Conservation (phyloP, 2,113 vertebrate genomes). For the Elgaria multicarinata region DNA sequence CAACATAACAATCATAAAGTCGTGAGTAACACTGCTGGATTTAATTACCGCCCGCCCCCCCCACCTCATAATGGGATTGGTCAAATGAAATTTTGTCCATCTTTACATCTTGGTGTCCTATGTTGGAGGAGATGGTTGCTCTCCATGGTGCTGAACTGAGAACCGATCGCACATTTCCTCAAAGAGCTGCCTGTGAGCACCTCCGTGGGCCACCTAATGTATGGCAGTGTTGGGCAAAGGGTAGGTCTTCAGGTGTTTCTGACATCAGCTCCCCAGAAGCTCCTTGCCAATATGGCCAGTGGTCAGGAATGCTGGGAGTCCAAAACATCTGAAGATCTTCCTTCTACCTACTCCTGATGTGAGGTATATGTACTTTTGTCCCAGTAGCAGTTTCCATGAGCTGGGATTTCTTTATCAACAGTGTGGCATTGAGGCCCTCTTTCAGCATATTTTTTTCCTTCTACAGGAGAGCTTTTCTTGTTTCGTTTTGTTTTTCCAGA, state of each 20-base stretch:
- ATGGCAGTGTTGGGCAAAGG: neutral
- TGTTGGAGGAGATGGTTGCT: accelerated
- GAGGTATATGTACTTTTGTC: neutral
- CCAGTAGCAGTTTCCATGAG: neutral
- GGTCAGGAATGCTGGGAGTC: too few species aligned
- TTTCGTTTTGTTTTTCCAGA: too few species aligned
- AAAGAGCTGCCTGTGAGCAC: neutral
- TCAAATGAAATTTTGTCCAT: neutral
- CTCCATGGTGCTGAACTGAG: slow-evolving; percentile 31
- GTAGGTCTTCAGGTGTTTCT: too few species aligned
- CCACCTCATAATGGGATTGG: neutral
- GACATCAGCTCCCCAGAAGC: too few species aligned
- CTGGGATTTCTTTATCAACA: neutral
- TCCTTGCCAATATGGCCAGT: too few species aligned
- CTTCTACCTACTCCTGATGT: too few species aligned
- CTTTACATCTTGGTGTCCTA: neutral
- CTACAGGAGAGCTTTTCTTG: neutral
- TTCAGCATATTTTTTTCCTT: neutral
- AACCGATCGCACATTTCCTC: neutral
- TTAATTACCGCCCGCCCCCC: neutral
- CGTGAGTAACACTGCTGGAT: neutral
- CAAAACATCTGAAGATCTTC: too few species aligned
- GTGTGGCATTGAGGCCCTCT: neutral
- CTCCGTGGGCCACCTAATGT: too few species aligned
- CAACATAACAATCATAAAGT: neutral